A percentile compares a stretch with the other conserved stretches of the same genome.
Evolutionary conservation across 2,888 invertebrate genomes (phyloP).

Genomic region (Sabellastarte sp.): DNA sequence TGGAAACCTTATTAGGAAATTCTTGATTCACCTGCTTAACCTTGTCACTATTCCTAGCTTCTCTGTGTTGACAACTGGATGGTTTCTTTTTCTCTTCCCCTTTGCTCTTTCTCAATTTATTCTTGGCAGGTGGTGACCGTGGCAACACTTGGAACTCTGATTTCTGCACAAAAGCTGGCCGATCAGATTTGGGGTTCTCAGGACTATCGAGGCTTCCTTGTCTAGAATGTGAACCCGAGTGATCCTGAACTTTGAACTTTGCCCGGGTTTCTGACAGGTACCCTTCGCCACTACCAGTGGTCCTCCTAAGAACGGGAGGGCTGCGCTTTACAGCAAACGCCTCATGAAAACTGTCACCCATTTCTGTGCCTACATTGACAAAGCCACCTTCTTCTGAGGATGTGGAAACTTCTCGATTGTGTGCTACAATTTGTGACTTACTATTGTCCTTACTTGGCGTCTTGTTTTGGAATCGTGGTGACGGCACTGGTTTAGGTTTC

Average conservation of each 20-base stretch:
- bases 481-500: not conserved
- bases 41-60: too few species aligned
- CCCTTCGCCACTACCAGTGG: constrained; percentile 31
- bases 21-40: too few species aligned
- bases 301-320: constrained; percentile 72
- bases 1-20: not conserved
- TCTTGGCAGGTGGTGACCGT: constrained; percentile 15
- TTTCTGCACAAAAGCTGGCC: not conserved
- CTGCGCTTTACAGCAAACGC: constrained; percentile 60
- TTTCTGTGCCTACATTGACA: not conserved
- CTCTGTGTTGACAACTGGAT: not conserved
- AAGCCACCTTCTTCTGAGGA: constrained; percentile 17
- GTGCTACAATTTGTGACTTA: too few species aligned
- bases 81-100: not conserved
- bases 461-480: not conserved
- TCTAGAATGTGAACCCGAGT: not conserved
- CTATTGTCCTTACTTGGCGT: too few species aligned
- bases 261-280: not conserved
- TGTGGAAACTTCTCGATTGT: constrained; percentile 22
- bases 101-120: not conserved
- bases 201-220: not conserved
- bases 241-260: not conserved
- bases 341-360: not conserved
- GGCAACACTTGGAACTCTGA: constrained; percentile 5
- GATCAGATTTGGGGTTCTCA: not conserved